These are phyloP conservation scores for rabbit (Oryctolagus cuniculus) DNA, from an alignment of 2,113 vertebrate species.

Conservation along the genomic window mOryCun1.1 NC_091445.1:13657501-13658000, in stretches of 20 bases:
- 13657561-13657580: slow-evolving; percentile 27
- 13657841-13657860: background rate
- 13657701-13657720: slow-evolving; percentile 5
- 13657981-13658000: background rate
- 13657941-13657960: background rate
- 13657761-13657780: background rate
- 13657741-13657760: slow-evolving; percentile 17
- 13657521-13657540: background rate
- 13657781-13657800: background rate
- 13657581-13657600: background rate
- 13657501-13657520: background rate
- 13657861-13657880: background rate
- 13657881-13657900: background rate
- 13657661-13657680: background rate
- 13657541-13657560: background rate
- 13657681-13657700: background rate
- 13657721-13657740: background rate
- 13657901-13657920: background rate
- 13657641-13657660: background rate
- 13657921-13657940: background rate
- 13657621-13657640: background rate
- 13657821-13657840: background rate
- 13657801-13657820: background rate
- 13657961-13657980: background rate
- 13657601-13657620: background rate